Percentiles rank a stretch among this genome's conserved stretches.
Evolutionary conservation across 30 jellyfish, hydroid and myxozoan species (phyloP).

Genomic region (Cassiopea andromeda): DNA sequence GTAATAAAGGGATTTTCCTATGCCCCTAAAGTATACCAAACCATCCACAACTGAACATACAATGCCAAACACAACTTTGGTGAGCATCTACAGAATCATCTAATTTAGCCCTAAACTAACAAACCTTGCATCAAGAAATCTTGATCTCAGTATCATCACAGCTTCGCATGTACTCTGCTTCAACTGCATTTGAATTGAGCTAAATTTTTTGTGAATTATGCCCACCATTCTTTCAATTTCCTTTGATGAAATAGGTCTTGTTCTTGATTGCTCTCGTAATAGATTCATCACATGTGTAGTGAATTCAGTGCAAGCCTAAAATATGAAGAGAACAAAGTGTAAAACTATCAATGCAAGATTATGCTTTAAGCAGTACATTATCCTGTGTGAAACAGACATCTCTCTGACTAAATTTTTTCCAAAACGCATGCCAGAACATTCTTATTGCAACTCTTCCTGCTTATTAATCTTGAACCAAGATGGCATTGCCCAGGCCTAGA

Average conservation of each 20-base stretch:
- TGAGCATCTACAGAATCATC: too few relatives aligned
- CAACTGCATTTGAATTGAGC: slow-evolving; percentile 95
- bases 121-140: slow-evolving; percentile 99
- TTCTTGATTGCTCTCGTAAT: slow-evolving; percentile 93
- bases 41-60: too few relatives aligned
- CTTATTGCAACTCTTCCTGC: too few relatives aligned
- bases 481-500: too few relatives aligned
- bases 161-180: slow-evolving; percentile 99
- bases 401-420: too few relatives aligned
- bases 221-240: slow-evolving; percentile 97
- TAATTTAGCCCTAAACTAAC: neutral
- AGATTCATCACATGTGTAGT: slow-evolving; percentile 98
- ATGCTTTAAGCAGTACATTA: neutral
- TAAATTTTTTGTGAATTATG: slow-evolving; percentile 91
- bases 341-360: neutral
- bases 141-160: slow-evolving; percentile 93
- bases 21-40: too few relatives aligned
- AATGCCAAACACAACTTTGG: too few relatives aligned
- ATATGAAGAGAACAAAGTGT: neutral
- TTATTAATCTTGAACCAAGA: too few relatives aligned
- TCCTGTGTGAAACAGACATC: neutral
- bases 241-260: slow-evolving; percentile 91
- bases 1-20: too few relatives aligned
- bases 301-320: slow-evolving; percentile 95
- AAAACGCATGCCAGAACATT: too few relatives aligned